Evolutionary conservation across 2,797 vertebrate genomes (phyloP), one percentile per base, ranked within the genome.

Genomic region (Phrynocephalus vlangalii): DNA sequence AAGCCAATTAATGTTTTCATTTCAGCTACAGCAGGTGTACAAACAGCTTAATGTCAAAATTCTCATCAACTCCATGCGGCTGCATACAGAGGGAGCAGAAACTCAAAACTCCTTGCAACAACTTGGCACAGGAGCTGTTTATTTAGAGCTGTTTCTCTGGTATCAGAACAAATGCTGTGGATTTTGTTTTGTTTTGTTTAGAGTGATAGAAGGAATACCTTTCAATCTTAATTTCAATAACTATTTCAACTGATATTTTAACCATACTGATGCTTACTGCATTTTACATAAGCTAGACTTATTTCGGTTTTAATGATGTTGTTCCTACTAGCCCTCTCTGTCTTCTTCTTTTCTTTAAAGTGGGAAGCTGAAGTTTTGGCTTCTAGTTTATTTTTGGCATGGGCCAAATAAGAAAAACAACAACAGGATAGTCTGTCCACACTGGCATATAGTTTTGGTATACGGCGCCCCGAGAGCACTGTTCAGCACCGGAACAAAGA

Each of bases 341-440:
- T 9, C 13, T 81, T 5, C 82, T 77, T 16, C 81, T 88, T 77
- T 5, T 7, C 26, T 13, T 16, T 20, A 10, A 30, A 1, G 22
- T 79, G n/a, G 56, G 80, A 86, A 94, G 44, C 75, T 50, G 91
- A 50, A 94, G 78, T 93, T 91, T 95, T 89, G 90, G 38, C 20
- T 84, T 88, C 94, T 91, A 90, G 89, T 78, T 80, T 56, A 56
- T 87, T 92, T 79, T 95, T 26, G 67, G 18, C 38, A 11, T 88
- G 73, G 6, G 33, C 38, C n/a, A 16, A 79, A 4, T 85, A 7
- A 82, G 50, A 44, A 76, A n/a, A 15, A 83, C 77, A 87, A 92
- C 13, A 68, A 1, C 67, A 68, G 22, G 38, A 44, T 44, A 44
- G 38, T 2, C 52, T 56, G 52, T 56, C 52, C 52, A 56, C 52